Evolutionary conservation across 1,140 invertebrate species (phyloP).

Genomic region (Ericerus pela): DNA sequence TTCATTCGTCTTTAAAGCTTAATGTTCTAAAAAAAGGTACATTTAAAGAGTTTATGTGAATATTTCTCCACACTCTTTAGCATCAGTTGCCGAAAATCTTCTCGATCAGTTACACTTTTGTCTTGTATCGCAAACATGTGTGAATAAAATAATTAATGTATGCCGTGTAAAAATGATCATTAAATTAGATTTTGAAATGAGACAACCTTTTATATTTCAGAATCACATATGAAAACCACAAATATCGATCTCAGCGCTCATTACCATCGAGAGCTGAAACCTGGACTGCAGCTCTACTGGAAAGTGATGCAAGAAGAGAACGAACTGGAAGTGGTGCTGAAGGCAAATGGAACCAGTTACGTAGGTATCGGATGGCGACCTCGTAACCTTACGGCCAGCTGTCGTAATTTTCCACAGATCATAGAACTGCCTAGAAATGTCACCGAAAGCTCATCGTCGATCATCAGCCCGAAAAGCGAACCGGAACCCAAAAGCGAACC

Average conservation of each 20-base stretch:
- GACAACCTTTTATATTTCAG: too few relatives aligned
- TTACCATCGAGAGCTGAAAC: slow-evolving; percentile 49
- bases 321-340: slow-evolving; percentile 70
- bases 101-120: too few relatives aligned
- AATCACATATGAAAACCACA: slow-evolving; percentile 45
- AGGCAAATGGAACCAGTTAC: slow-evolving; percentile 70
- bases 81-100: too few relatives aligned
- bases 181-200: too few relatives aligned
- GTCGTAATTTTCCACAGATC: slow-evolving; percentile 55
- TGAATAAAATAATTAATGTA: too few relatives aligned
- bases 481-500: slow-evolving; percentile 28
- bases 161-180: too few relatives aligned
- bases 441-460: slow-evolving; percentile 31
- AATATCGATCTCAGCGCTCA: slow-evolving; percentile 50
- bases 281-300: slow-evolving; percentile 65
- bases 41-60: too few relatives aligned
- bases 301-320: slow-evolving; percentile 57
- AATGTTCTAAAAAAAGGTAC: too few relatives aligned
- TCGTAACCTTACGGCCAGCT: slow-evolving; percentile 46
- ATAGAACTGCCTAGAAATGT: slow-evolving; percentile 27
- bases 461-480: slow-evolving; percentile 32
- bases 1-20: too few relatives aligned
- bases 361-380: slow-evolving; percentile 75
- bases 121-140: too few relatives aligned
- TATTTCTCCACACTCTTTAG: too few relatives aligned